These are phyloP conservation scores for Chromis chromis DNA, from an alignment of 2,797 vertebrate genomes.

Conservation along the genomic window DNA sequence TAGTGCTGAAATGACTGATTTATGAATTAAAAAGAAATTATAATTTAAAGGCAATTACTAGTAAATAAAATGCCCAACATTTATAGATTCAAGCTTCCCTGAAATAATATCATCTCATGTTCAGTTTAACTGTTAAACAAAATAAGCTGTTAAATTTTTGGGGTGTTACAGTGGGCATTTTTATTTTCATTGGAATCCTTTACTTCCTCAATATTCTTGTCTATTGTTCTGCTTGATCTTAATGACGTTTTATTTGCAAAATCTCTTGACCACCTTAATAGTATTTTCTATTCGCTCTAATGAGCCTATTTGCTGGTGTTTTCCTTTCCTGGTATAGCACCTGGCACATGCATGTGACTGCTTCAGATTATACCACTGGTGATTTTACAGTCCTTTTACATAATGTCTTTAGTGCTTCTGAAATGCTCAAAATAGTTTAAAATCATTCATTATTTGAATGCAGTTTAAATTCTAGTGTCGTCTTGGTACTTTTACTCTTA, in stretches of 20 bases:
- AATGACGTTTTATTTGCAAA: too few relatives aligned
- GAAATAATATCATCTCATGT: not conserved
- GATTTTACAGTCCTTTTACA: not conserved
- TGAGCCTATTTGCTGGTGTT: too few relatives aligned
- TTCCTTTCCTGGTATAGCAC: not conserved
- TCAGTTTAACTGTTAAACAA: not conserved
- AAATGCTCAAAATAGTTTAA: too few relatives aligned
- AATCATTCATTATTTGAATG: not conserved
- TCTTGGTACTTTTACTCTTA: not conserved
- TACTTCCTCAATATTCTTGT: too few relatives aligned
- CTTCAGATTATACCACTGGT: constrained; percentile 5
- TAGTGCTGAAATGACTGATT: not conserved
- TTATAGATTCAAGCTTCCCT: not conserved
- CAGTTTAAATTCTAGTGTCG: too few relatives aligned
- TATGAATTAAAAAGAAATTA: not conserved
- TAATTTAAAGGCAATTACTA: too few relatives aligned
- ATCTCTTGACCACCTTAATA: too few relatives aligned
- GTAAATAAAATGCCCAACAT: not conserved
- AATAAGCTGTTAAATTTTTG: not conserved
- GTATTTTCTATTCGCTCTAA: too few relatives aligned
- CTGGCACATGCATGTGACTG: not conserved
- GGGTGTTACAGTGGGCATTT: not conserved
- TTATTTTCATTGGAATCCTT: not conserved
- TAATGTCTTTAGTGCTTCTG: not conserved
- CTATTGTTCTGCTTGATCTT: too few relatives aligned